Base-by-base conservation (phyloP, 2,797 vertebrate genomes). In the Thaleichthys pacificus region DNA sequence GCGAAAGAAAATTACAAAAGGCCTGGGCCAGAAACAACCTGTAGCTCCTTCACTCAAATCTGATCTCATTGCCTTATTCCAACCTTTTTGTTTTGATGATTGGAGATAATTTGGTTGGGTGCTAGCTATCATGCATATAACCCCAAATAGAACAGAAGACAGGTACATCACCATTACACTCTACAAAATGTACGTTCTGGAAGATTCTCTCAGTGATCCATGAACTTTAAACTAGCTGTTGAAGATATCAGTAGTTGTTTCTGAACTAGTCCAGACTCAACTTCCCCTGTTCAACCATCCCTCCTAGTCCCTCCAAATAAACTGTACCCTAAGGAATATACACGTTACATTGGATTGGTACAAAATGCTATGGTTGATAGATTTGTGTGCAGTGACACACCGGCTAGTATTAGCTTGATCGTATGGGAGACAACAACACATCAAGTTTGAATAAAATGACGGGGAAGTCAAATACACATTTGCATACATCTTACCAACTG, bases 1-100 rank as follows among this genome's bases (percentile, higher is more conserved):
- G 69, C 54, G 71, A 71, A 69, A 73, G 30, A 74, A 67, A 22
- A 64, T 19, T 49, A 14, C 11, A 4, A 73, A 21, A 70, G 56
- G 22, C 21, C 54, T 56, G 2, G 49, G 14, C 38, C 47, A 7
- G 49, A 67, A 49, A 24, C 12, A 1, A 61, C 38, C 35, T 14
- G 7, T 3, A 0, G 7, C 12, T 17, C 17, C 51, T 66, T 24
- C 11, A 38, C 5, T 6, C 7, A 3, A 26, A 60, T 66, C 65
- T 51, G 19, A 32, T 8, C 14, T 22, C 6, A 14, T 11, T 42
- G 38, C 54, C 19, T 71, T 15, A 9, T 22, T 26, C 22, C 56
- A n/a, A 19, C 56, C 56, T 11, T 4, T 47, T 47, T 47, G 42
- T 47, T 47, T 26, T 61, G 58, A 26, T 61, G 58, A 24, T 26